Base-by-base conservation (phyloP, 2,888 invertebrate genomes). In the Oscheius sp. region DNA sequence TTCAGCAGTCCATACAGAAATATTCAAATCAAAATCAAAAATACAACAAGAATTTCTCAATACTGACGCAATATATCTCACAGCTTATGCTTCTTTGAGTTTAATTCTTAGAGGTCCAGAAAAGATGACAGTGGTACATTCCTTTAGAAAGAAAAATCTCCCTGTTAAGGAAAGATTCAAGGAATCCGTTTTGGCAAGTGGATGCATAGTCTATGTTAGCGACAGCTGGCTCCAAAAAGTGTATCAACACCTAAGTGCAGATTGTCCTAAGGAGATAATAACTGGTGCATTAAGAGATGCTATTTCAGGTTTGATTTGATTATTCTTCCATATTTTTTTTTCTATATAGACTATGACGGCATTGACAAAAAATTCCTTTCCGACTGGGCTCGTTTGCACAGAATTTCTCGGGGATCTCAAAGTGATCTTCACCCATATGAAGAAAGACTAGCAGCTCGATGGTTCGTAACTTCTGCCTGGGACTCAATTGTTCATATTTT, bases 221-320 rank as follows among this genome's bases (percentile, higher is more conserved):
- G 93, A 93, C 0, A 92, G 93, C 0, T 96, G 96, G 96, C 90
- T 96, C 2, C 91, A 93, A 37, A 95, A 96, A 85, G 89, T 96
- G 6, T 96, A 95, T 86, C 93, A 93, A 25, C 57, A 65, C 25
- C 29, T 65, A 8, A n/a, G 42, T 15, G 34, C 23, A n/a, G 53
- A 27, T n/a, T 39, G 53, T 25, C 31, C 53, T 12, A 42, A 65
- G 25, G 25, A 8, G 8, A 27, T 15, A 10, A 65, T 65, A 6
- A 52, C 17, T 5, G 64, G 69, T 15, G 17, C 53, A 1, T 46
- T 65, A 2, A 65, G 25, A 23, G 52, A 65, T 15, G 70, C 65
- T 8, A 58, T 70, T 46, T 46, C 17, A 10, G 69, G 69, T 64
- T 25, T 3, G 31, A n/a, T n/a, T n/a, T n/a, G n/a, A n/a, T n/a